Conservation (phyloP, 2,113 vertebrate genomes). For the Glaucidium brasilianum region DNA sequence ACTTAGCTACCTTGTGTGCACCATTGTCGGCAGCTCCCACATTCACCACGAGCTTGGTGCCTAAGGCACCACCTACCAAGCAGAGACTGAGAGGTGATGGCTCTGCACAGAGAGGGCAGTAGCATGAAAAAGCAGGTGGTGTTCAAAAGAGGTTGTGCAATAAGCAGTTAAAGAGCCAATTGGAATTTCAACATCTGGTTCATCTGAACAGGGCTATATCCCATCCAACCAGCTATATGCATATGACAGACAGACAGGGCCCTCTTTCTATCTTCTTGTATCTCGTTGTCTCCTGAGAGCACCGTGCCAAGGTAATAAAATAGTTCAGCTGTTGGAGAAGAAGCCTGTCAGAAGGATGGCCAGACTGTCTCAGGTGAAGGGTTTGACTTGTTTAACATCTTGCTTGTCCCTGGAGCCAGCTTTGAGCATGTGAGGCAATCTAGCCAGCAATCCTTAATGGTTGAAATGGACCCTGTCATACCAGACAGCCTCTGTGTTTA, state of each 20-base stretch:
- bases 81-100: neutral
- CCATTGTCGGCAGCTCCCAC: rapidly evolving
- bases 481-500: neutral
- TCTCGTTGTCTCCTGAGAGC: neutral
- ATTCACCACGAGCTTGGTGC: neutral
- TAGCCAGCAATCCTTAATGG: neutral
- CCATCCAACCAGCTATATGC: neutral
- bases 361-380: neutral
- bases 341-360: neutral
- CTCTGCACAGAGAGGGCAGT: neutral
- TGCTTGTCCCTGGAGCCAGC: no score
- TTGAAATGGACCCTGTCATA: neutral
- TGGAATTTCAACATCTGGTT: neutral
- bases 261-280: neutral
- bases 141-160: neutral
- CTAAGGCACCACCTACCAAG: neutral
- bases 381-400: neutral
- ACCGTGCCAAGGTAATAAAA: neutral
- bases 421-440: neutral
- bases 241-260: neutral
- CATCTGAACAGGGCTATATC: neutral
- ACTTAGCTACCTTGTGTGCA: neutral
- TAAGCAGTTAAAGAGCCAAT: neutral
- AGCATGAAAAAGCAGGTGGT: neutral
- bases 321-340: neutral